A percentile compares a stretch with the other conserved stretches of the same genome.
phyloP scores from a whole-genome alignment of 2,888 invertebrate genomes.

The Lapara coniferarum region DNA sequence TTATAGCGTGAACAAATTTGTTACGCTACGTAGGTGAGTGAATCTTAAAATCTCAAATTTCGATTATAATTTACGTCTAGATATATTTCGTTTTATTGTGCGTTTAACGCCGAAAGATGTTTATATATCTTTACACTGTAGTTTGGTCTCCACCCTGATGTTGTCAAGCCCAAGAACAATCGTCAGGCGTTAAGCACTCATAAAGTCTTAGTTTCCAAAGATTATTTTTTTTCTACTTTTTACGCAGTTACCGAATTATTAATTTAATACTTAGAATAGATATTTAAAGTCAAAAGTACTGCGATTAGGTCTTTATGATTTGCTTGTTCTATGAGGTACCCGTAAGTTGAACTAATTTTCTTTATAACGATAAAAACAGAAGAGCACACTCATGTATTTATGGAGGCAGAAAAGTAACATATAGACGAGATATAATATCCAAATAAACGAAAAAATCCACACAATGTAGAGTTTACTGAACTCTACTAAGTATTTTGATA shows the following conservation, averaged over 20 bases:
- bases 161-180: conserved; percentile 14
- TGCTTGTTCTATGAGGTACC: background rate
- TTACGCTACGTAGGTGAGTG: conserved; percentile 15
- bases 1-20: conserved; percentile 20
- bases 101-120: conserved; percentile 23
- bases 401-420: too few relatives aligned
- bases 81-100: conserved; percentile 15
- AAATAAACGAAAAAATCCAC: background rate
- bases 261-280: background rate
- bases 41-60: conserved; percentile 14
- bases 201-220: conserved; percentile 17
- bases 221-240: conserved; percentile 1
- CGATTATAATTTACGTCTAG: conserved; percentile 11
- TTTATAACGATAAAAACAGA: background rate
- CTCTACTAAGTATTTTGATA: background rate
- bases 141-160: conserved; percentile 18
- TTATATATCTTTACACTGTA: background rate
- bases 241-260: conserved; percentile 3
- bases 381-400: background rate
- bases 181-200: conserved; percentile 24
- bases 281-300: background rate
- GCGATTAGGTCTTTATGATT: background rate
- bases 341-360: background rate
- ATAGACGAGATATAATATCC: too few relatives aligned
- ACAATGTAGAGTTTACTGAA: background rate